A percentile compares a stretch with the other conserved stretches of the same genome.
Evolutionary conservation across 2,888 invertebrate species (phyloP).

Genomic region (Saturnia pavonia): DNA sequence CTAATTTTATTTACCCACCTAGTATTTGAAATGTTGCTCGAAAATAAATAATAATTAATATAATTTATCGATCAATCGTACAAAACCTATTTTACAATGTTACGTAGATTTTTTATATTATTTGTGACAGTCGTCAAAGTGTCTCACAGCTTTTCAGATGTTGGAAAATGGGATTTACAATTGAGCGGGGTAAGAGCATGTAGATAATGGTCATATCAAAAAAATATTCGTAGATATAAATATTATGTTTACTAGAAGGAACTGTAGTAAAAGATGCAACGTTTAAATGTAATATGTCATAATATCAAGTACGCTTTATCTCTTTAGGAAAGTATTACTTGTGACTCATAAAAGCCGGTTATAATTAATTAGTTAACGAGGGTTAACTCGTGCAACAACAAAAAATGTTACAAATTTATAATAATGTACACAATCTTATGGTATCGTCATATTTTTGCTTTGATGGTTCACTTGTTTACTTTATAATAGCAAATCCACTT

Average conservation of each 20-base stretch:
- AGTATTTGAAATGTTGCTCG: constrained; percentile 42
- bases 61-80: constrained; percentile 12
- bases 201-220: neutral
- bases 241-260: neutral
- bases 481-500: neutral
- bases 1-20: constrained; percentile 26
- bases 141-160: constrained; percentile 79
- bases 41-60: constrained; percentile 35
- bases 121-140: constrained; percentile 54
- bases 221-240: neutral
- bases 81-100: constrained; percentile 47
- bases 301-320: neutral
- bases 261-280: neutral
- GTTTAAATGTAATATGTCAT: neutral
- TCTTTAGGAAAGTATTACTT: neutral
- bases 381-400: neutral
- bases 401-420: neutral
- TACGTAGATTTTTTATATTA: constrained; percentile 54
- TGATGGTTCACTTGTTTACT: neutral
- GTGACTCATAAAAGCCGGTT: constrained; percentile 6
- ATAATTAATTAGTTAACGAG: neutral
- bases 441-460: neutral
- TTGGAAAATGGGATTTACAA: constrained; percentile 85
- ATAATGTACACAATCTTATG: neutral
- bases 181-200: constrained; percentile 79